Evolutionary conservation across 2,113 vertebrate species (phyloP).

Genomic region (Rhinopomastus cyanomelas): DNA sequence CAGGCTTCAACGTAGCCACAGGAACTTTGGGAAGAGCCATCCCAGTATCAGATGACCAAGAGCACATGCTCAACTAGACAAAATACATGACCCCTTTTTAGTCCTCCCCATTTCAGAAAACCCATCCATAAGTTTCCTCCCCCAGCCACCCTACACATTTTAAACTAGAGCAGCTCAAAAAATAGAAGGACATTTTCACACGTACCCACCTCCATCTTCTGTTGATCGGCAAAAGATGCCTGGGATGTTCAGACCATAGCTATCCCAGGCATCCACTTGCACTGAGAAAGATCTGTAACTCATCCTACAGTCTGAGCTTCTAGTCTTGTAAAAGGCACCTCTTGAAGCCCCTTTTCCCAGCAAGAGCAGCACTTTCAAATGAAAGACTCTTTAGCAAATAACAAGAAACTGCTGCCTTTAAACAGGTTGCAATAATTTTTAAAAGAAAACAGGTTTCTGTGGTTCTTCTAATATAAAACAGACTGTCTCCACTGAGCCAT

Average conservation of each 20-base stretch:
- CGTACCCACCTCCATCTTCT: not conserved
- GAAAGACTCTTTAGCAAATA: fast-evolving
- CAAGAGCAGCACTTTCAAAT: fast-evolving
- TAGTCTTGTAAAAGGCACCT: not conserved
- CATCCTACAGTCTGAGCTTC: not conserved
- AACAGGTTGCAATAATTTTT: not conserved
- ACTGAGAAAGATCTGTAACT: not conserved
- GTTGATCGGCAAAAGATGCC: not conserved
- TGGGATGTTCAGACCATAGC: not conserved
- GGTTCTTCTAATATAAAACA: not conserved
- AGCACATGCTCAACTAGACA: not conserved
- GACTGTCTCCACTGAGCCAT: not conserved
- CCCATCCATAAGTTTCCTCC: not conserved
- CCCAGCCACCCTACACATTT: not conserved
- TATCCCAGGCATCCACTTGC: not conserved
- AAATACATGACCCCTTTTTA: not conserved
- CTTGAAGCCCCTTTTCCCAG: not conserved
- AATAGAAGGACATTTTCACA: not conserved
- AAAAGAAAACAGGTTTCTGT: not conserved
- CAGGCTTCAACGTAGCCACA: not conserved
- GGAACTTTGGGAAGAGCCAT: not conserved
- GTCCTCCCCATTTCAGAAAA: not conserved
- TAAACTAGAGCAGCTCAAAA: not conserved
- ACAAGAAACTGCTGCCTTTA: not conserved
- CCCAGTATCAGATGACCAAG: not conserved